A percentile compares a stretch with the other conserved stretches of the same genome.
Conservation (phyloP, 64 coral and sea anemone species). For the Catalaphyllia jardinei region DNA sequence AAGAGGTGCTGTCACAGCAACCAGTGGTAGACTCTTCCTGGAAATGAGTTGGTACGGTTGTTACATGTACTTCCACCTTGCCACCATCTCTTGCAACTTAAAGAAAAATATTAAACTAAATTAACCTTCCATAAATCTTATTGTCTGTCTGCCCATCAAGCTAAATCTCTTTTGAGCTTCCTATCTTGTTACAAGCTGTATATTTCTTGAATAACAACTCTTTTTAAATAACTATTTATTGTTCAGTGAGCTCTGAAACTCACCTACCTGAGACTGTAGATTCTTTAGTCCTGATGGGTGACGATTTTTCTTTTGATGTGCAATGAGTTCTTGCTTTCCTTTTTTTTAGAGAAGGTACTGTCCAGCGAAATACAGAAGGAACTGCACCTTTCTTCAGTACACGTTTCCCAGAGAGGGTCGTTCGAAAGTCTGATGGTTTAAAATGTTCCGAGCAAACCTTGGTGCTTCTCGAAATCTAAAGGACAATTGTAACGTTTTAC, state of each 20-base stretch:
- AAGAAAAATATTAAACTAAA: background rate
- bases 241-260: background rate
- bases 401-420: conserved; percentile 24
- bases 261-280: background rate
- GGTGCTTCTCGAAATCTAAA: conserved; percentile 36
- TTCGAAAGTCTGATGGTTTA: conserved; percentile 36
- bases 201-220: background rate
- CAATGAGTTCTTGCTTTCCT: conserved; percentile 5
- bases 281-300: background rate
- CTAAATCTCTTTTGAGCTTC: background rate
- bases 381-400: conserved; percentile 28
- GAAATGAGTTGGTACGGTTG: conserved; percentile 16
- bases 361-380: conserved; percentile 34
- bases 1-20: conserved; percentile 8
- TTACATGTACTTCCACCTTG: background rate
- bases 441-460: conserved; percentile 45
- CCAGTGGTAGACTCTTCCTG: conserved; percentile 1
- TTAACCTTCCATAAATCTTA: background rate
- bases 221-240: background rate
- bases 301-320: conserved; percentile 6
- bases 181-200: background rate
- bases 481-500: background rate
- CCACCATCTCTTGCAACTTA: background rate
- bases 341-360: background rate
- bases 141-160: background rate